A percentile compares a stretch with the other conserved stretches of the same genome.
Conservation (phyloP, 2,888 invertebrate genomes). For the Pasiphila rectangulata region DNA sequence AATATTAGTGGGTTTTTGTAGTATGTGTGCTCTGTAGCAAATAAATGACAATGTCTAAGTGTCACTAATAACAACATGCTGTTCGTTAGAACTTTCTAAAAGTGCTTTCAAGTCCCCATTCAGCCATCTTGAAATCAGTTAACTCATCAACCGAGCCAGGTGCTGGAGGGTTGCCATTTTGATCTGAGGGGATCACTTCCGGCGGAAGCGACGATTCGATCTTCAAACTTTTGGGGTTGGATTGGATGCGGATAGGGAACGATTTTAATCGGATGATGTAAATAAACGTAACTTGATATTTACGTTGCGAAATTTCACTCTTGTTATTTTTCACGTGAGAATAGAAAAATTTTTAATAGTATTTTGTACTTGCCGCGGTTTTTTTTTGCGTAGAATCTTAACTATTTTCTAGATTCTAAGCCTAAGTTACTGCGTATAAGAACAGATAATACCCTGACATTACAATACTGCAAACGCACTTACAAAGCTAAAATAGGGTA, state of each 20-base stretch:
- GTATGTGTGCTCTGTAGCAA: too few species aligned
- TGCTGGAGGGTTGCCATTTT: conserved; percentile 48
- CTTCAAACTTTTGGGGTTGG: conserved; percentile 28
- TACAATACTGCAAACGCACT: too few species aligned
- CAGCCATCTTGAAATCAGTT: conserved; percentile 15
- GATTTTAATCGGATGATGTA: conserved; percentile 29
- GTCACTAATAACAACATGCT: too few species aligned
- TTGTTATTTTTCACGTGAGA: not conserved
- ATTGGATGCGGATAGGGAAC: conserved; percentile 32
- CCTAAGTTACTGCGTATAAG: too few species aligned
- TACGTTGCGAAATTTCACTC: conserved; percentile 1
- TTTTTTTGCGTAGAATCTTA: too few species aligned
- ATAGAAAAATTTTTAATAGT: not conserved
- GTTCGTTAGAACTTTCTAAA: too few species aligned
- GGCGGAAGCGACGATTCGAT: conserved; percentile 49
- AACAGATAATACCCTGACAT: too few species aligned
- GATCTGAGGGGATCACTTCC: conserved; percentile 47
- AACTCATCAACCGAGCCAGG: conserved; percentile 41
- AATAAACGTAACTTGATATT: conserved; percentile 22
- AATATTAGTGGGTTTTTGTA: too few species aligned
- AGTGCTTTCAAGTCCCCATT: conserved; percentile 1
- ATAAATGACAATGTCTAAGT: too few species aligned
- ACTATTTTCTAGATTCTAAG: too few species aligned
- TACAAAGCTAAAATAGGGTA: too few species aligned
- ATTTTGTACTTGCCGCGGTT: too few species aligned